These are phyloP conservation scores for Pseudochirops cupreus DNA, from an alignment of 2,797 vertebrate genomes.

Conservation along the genomic window DNA sequence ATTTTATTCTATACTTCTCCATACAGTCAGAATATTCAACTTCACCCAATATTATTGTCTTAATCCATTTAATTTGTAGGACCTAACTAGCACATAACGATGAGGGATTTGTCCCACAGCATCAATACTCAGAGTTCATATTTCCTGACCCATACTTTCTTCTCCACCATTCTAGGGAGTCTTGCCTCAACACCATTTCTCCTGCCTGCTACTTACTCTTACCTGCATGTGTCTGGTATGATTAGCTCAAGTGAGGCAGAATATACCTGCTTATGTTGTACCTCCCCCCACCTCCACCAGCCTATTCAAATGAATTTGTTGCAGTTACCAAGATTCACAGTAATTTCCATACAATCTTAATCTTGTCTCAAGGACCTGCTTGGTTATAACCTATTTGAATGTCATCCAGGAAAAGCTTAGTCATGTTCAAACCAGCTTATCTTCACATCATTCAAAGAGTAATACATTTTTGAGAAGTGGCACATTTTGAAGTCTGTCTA, in stretches of 20 bases:
- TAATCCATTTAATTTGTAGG: too few species aligned
- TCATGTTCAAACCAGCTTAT: background rate
- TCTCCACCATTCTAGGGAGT: background rate
- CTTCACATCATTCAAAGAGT: background rate
- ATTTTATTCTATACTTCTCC: too few species aligned
- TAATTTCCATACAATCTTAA: background rate
- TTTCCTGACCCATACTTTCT: background rate
- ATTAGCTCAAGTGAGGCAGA: background rate
- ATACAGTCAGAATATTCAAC: too few species aligned
- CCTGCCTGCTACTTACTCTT: background rate
- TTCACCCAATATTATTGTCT: too few species aligned
- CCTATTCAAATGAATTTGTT: background rate
- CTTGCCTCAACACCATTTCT: background rate
- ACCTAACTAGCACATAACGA: too few species aligned
- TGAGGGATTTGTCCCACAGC: too few species aligned
- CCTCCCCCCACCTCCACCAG: background rate
- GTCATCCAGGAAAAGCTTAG: background rate
- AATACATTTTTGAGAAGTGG: background rate
- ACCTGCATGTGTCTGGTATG: background rate
- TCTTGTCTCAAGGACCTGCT: background rate
- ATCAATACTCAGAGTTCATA: too few species aligned
- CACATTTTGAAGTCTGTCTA: background rate
- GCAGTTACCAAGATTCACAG: background rate
- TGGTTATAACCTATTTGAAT: background rate
- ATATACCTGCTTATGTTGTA: background rate